A percentile compares a stretch with the other conserved stretches of the same genome.
phyloP scores from a whole-genome alignment of 2,888 invertebrate genomes.

The Leptopilina myrica region DNA sequence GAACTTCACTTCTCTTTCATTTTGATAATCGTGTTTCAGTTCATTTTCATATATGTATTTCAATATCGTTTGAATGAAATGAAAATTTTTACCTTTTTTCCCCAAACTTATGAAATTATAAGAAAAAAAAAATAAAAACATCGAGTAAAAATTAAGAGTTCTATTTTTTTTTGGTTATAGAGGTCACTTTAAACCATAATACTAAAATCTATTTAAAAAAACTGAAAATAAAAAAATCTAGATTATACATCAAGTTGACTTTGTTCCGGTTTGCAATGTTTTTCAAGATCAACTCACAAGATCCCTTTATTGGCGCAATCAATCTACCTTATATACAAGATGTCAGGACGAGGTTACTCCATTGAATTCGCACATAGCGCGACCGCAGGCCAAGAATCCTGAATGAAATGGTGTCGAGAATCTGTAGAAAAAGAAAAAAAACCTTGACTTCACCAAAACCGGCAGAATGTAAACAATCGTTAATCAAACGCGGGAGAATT shows the following conservation, averaged over 20 bases:
- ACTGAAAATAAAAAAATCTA: not conserved
- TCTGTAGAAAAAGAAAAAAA: conserved; percentile 37
- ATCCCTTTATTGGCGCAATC: conserved; percentile 37
- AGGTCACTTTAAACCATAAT: too few relatives aligned
- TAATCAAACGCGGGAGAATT: too few relatives aligned
- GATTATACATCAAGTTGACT: conserved; percentile 16
- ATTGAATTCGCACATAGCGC: conserved; percentile 35
- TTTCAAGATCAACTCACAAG: conserved; percentile 53
- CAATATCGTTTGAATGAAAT: too few relatives aligned
- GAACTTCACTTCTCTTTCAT: too few relatives aligned
- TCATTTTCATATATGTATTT: too few relatives aligned
- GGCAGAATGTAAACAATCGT: conserved; percentile 25
- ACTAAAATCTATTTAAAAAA: too few relatives aligned
- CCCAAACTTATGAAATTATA: too few relatives aligned
- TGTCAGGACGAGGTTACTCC: conserved; percentile 47
- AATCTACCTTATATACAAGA: conserved; percentile 11
- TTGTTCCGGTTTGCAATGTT: conserved; percentile 69
- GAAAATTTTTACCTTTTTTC: too few relatives aligned
- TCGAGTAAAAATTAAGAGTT: too few relatives aligned
- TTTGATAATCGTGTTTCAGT: too few relatives aligned
- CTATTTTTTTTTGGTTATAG: too few relatives aligned
- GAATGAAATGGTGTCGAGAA: conserved; percentile 39
- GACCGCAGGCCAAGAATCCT: conserved; percentile 37
- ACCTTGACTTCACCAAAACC: conserved; percentile 24
- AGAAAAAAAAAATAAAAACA: too few relatives aligned